Evolutionary conservation across 2,888 invertebrate species (phyloP).

Genomic region (Agriotes lineatus): DNA sequence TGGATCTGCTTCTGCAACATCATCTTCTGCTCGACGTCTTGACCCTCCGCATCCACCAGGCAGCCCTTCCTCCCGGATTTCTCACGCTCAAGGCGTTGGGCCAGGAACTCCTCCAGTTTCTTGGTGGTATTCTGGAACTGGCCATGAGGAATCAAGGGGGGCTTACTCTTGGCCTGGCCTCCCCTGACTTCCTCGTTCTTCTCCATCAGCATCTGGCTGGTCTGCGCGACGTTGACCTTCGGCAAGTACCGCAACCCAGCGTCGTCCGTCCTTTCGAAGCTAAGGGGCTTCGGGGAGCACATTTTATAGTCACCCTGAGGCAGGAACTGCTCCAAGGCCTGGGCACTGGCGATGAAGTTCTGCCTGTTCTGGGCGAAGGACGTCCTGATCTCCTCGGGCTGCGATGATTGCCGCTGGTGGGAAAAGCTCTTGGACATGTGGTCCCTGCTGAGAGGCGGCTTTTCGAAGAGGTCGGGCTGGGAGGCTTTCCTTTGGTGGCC

Average conservation of each 20-base stretch:
- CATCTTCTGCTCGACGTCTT: constrained; percentile 64
- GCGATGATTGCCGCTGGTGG: constrained; percentile 61
- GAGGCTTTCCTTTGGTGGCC: constrained; percentile 62
- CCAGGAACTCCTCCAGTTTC: constrained; percentile 65
- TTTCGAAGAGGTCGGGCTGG: constrained; percentile 59
- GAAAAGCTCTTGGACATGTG: constrained; percentile 53
- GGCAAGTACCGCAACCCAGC: constrained; percentile 28
- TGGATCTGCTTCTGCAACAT: constrained; percentile 65
- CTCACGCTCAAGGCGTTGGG: constrained; percentile 64
- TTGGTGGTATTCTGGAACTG: constrained; percentile 66
- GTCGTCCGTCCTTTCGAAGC: constrained; percentile 42
- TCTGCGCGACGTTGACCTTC: constrained; percentile 45
- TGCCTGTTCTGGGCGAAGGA: constrained; percentile 54
- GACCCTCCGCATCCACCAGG: constrained; percentile 58
- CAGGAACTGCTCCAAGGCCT: constrained; percentile 63
- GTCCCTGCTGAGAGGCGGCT: constrained; percentile 49
- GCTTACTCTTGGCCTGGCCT: constrained; percentile 50
- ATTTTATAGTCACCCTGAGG: constrained; percentile 61
- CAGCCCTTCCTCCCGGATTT: constrained; percentile 57
- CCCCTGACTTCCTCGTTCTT: constrained; percentile 54
- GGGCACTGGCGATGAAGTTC: constrained; percentile 60
- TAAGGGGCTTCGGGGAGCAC: constrained; percentile 21
- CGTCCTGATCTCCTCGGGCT: constrained; percentile 56
- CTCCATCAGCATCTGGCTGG: constrained; percentile 46
- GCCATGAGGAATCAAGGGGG: constrained; percentile 59